These are phyloP conservation scores for Antedon bifida DNA, from an alignment of 35 echinoderm and acorn worm genomes.

Conservation along the genomic window DNA sequence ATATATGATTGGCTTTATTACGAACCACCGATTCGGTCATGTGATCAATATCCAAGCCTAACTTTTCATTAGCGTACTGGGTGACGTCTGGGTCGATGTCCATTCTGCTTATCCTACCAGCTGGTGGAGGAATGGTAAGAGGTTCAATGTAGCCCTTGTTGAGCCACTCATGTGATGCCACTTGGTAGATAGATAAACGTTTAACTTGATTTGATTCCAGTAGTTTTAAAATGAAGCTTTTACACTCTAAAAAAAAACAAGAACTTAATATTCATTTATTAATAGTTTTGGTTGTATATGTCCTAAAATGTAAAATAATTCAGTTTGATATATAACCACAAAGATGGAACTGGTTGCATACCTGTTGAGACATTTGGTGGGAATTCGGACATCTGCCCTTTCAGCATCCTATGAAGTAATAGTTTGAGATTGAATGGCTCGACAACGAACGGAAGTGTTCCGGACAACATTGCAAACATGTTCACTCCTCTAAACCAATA, in stretches of 20 bases:
- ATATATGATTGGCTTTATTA: slow-evolving; percentile 55
- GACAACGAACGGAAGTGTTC: slow-evolving; percentile 61
- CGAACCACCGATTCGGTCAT: slow-evolving; percentile 51
- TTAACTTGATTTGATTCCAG: slow-evolving; percentile 56
- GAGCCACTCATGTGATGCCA: slow-evolving; percentile 50
- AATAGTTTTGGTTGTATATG: background rate
- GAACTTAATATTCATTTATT: background rate
- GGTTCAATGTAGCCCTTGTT: background rate
- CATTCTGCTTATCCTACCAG: slow-evolving; percentile 37
- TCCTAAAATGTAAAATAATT: too few species aligned
- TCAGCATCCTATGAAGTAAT: slow-evolving; percentile 59
- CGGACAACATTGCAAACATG: slow-evolving; percentile 80
- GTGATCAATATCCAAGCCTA: slow-evolving; percentile 47
- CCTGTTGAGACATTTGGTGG: slow-evolving; percentile 61
- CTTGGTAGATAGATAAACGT: slow-evolving; percentile 43
- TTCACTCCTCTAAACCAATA: slow-evolving; percentile 55
- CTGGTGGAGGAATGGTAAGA: background rate
- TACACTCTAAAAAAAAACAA: slow-evolving; percentile 43
- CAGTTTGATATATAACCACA: too few species aligned
- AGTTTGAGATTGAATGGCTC: slow-evolving; percentile 81
- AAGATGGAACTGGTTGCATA: background rate
- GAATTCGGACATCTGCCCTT: slow-evolving; percentile 43
- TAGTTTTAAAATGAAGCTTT: slow-evolving; percentile 51
- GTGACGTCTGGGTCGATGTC: slow-evolving; percentile 68
- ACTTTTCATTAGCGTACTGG: slow-evolving; percentile 41